Conservation (phyloP, 2,797 vertebrate genomes). For the Paramormyrops hopkinsi region DNA sequence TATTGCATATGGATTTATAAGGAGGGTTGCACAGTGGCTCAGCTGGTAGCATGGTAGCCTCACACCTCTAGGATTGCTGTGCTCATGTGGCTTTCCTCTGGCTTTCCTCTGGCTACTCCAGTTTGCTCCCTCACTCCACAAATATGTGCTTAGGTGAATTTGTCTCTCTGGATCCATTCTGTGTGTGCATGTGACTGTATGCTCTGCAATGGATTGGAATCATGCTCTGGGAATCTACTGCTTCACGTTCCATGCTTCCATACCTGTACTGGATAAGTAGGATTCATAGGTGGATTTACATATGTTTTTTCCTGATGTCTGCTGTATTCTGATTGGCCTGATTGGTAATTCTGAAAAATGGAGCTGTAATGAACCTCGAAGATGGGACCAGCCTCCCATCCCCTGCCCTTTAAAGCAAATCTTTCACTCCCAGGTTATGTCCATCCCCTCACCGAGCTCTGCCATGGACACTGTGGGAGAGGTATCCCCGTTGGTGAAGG, state of each 20-base stretch:
- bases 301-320: constrained; percentile 42
- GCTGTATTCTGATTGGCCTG: constrained; percentile 43
- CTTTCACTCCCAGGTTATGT: not conserved
- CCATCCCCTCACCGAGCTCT: constrained; percentile 68
- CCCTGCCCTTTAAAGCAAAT: constrained; percentile 47
- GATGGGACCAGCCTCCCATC: not conserved
- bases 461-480: constrained; percentile 94
- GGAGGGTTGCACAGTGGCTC: not conserved
- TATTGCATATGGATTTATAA: not conserved
- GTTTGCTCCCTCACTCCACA: not conserved
- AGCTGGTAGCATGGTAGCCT: not conserved
- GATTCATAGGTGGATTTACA: not conserved
- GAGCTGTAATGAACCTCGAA: constrained; percentile 26
- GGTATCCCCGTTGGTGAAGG: constrained; percentile 95
- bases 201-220: not conserved
- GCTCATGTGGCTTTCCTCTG: not conserved
- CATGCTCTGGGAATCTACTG: not conserved
- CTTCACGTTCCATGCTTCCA: not conserved
- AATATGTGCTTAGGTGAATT: not conserved
- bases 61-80: not conserved
- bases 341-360: constrained; percentile 53
- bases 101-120: not conserved
- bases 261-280: not conserved
- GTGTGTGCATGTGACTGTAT: not conserved
- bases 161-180: not conserved